These are phyloP conservation scores for Syngnathus scovelli DNA, from an alignment of 2,113 vertebrate genomes.

Conservation along the genomic window DNA sequence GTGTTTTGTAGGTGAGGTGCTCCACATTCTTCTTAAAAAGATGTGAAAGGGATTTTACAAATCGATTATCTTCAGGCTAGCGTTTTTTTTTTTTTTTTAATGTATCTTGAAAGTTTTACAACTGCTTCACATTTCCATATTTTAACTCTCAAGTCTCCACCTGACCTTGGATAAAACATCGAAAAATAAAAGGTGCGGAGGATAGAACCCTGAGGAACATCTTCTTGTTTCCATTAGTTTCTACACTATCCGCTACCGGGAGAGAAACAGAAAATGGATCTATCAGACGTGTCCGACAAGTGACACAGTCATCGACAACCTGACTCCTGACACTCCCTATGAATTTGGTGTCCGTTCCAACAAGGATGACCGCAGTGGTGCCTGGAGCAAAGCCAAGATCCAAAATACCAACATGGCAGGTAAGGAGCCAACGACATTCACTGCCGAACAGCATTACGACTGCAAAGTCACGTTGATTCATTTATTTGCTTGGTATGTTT, in stretches of 20 bases:
- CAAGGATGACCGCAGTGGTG: conserved; percentile 70
- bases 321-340: conserved; percentile 86
- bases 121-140: background rate
- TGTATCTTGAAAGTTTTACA: background rate
- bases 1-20: background rate
- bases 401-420: conserved; percentile 80
- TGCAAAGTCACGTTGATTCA: background rate
- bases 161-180: background rate
- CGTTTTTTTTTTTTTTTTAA: background rate
- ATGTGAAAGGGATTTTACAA: background rate
- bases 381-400: conserved; percentile 83
- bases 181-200: background rate
- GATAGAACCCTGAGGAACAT: conserved; percentile 13
- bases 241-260: conserved; percentile 90
- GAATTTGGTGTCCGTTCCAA: conserved; percentile 90
- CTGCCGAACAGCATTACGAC: background rate
- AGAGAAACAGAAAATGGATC: conserved; percentile 87
- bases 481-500: background rate
- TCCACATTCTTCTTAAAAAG: background rate
- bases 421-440: conserved; percentile 50
- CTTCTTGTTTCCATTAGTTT: conserved; percentile 63
- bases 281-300: conserved; percentile 89
- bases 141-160: background rate
- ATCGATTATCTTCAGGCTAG: background rate
- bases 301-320: conserved; percentile 86